phyloP scores from a whole-genome alignment of 2,797 vertebrate genomes.

The Bovichtus diacanthus region DNA sequence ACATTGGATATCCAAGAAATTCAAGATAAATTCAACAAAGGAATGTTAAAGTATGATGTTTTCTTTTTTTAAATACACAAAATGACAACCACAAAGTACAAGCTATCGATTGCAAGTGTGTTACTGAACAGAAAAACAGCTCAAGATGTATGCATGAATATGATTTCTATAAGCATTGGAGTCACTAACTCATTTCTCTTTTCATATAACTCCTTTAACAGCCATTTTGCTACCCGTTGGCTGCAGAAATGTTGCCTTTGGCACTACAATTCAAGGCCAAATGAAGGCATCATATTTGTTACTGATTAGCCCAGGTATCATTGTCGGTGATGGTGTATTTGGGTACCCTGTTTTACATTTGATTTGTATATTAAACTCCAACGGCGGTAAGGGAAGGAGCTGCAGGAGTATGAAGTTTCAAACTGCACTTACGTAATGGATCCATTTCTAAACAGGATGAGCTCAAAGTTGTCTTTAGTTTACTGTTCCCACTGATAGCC shows the following conservation, averaged over 20 bases:
- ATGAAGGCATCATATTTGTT: neutral
- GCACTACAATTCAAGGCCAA: neutral
- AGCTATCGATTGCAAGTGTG: neutral
- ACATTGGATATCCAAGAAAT: neutral
- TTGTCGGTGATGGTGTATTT: neutral
- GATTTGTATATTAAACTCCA: conserved; percentile 4
- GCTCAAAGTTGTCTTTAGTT: conserved; percentile 7
- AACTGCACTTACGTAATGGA: neutral
- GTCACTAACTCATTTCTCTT: neutral
- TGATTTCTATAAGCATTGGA: neutral
- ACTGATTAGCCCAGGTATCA: neutral
- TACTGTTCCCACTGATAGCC: neutral
- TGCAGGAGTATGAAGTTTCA: conserved; percentile 7
- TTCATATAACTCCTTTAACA: neutral
- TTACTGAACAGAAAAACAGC: neutral
- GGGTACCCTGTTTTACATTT: neutral
- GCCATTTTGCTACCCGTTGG: neutral
- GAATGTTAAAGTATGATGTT: neutral
- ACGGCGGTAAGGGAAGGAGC: conserved; percentile 18
- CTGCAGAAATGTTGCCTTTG: conserved; percentile 5
- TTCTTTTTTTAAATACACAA: neutral
- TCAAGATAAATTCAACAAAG: neutral
- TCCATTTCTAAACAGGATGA: conserved; percentile 13
- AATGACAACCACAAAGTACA: neutral
- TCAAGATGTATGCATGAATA: neutral